Percentiles rank a stretch among this genome's conserved stretches.
Conservation (phyloP, 2,797 vertebrate genomes). For the Macropodus opercularis region DNA sequence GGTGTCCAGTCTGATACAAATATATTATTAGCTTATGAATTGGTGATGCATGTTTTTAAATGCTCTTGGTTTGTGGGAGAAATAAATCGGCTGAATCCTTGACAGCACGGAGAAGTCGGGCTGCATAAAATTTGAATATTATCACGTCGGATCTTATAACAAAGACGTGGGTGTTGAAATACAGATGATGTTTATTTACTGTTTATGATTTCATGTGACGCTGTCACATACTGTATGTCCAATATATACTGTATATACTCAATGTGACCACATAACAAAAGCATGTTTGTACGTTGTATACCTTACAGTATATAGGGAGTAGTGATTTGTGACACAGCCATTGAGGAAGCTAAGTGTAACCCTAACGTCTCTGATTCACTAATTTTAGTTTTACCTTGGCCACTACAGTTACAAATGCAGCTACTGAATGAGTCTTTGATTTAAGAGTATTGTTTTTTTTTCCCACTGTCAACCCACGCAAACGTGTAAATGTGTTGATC, state of each 20-base stretch:
- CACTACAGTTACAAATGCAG: neutral
- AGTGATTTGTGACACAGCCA: no score
- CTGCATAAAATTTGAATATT: neutral
- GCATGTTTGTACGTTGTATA: no score
- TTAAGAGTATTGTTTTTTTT: slow-evolving; percentile 1
- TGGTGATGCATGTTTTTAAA: neutral
- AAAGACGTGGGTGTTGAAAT: neutral
- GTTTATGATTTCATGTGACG: neutral
- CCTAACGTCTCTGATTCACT: no score
- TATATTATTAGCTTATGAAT: neutral
- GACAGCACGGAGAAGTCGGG: neutral
- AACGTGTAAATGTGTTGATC: slow-evolving; percentile 32
- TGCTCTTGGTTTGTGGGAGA: slow-evolving; percentile 10
- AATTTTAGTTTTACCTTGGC: no score
- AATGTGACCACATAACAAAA: no score
- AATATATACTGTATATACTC: no score
- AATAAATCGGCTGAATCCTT: slow-evolving; percentile 19
- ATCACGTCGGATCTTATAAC: neutral
- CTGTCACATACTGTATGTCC: neutral
- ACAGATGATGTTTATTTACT: neutral
- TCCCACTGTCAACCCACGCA: slow-evolving; percentile 5
- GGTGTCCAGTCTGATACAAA: neutral
- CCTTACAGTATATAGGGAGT: no score
- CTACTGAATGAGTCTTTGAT: slow-evolving; percentile 18
- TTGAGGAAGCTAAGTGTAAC: no score